Evolutionary conservation across 2,888 invertebrate genomes (phyloP).

Genomic region (Nomada fucata): DNA sequence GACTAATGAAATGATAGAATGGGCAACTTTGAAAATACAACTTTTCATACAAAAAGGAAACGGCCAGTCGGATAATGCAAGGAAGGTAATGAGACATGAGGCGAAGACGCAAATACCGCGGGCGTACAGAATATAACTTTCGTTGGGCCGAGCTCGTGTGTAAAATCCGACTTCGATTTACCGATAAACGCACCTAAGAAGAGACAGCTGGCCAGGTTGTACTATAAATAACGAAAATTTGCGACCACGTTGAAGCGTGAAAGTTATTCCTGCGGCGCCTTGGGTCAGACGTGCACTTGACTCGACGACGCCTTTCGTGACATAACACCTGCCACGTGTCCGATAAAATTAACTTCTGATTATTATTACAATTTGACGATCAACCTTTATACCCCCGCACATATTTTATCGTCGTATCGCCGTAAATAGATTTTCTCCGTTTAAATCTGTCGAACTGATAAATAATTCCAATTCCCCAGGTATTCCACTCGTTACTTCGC

Average conservation of each 20-base stretch:
- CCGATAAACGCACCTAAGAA: slow-evolving; percentile 55
- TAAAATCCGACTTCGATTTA: slow-evolving; percentile 53
- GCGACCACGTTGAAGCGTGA: slow-evolving; percentile 53
- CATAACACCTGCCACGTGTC: slow-evolving; percentile 44
- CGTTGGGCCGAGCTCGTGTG: slow-evolving; percentile 27
- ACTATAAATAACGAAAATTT: slow-evolving; percentile 70
- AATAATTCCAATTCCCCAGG: background rate
- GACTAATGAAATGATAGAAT: too few relatives aligned
- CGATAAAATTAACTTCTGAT: slow-evolving; percentile 13
- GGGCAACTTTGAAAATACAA: too few relatives aligned
- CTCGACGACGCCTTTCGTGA: slow-evolving; percentile 32
- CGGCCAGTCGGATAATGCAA: background rate
- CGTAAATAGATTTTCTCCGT: too few relatives aligned
- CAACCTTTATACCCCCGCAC: too few relatives aligned
- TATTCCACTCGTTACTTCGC: background rate
- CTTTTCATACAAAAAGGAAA: too few relatives aligned
- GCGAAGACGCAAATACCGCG: background rate
- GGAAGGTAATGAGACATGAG: background rate
- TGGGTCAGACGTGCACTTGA: slow-evolving; percentile 56
- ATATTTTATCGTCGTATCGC: too few relatives aligned
- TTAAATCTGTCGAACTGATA: background rate
- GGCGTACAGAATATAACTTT: background rate
- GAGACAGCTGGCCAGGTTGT: slow-evolving; percentile 54
- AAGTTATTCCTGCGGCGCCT: slow-evolving; percentile 52
- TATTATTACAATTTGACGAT: background rate